Base-by-base conservation (phyloP, 2,888 invertebrate genomes). In the Drosophila bunnanda region DNA sequence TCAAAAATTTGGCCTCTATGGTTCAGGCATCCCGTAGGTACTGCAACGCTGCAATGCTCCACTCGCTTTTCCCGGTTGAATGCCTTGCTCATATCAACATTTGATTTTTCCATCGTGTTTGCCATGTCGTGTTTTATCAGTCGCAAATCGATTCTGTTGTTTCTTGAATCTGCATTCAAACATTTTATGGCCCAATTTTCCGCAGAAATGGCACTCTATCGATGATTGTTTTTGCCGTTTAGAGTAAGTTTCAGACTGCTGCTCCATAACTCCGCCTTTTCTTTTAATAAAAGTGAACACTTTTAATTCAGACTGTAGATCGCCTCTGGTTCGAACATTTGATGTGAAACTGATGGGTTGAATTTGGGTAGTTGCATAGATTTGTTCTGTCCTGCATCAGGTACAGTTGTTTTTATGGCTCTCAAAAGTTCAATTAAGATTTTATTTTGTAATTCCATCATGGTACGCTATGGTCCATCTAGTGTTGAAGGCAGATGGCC, bases 131-230 rank as follows among this genome's bases (percentile, higher is more conserved):
- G 10, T 32, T 65, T 38, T n/a, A n/a, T n/a, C n/a, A n/a, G n/a
- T n/a, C n/a, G n/a, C n/a, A n/a, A 30, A 30, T 30, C 30, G 30
- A 30, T 54, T 28, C 8, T 56, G 41, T 43, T 66, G 70, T 17
- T 41, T 66, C 41, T 28, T 28, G 28, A 66, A 36, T 53, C 41
- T 53, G 38, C 75, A 72, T 2, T 75, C 54, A 28, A 34, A n/a
- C 44, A 75, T 59, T 52, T 72, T 75, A 39, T 71, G 67, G 15
- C 69, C 75, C 28, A 55, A 41, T 64, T 67, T 73, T 46, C 73
- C 73, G 32, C 73, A 76, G 41, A 73, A 71, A 41, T 75, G 52
- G 30, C 71, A 71, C 41, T 74, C 67, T 32, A 68, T 56, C 28
- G 38, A 9, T 34, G 39, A 61, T 52, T 50, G 28, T 25, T 62